A percentile compares a stretch with the other conserved stretches of the same genome.
Evolutionary conservation across 2,113 vertebrate species (phyloP).

Genomic region (Chaetops frenatus): DNA sequence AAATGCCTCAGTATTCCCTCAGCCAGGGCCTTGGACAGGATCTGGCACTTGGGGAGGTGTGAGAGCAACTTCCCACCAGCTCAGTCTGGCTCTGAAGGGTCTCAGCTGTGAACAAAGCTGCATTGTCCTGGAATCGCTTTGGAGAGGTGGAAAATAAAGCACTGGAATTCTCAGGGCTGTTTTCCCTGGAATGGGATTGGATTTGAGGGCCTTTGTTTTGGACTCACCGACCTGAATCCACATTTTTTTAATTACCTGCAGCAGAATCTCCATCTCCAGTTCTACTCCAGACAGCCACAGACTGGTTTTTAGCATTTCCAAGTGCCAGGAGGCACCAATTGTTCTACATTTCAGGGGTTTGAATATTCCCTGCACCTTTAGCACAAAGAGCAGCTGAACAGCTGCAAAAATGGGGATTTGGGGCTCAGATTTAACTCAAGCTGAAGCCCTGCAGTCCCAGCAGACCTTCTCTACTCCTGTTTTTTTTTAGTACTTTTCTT

Average conservation of each 20-base stretch:
- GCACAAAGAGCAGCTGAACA: not conserved
- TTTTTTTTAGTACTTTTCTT: not conserved
- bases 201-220: not conserved
- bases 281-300: not conserved
- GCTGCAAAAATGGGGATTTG: not conserved
- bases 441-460: not conserved
- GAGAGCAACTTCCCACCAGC: not conserved
- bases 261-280: not conserved
- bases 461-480: not conserved
- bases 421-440: not conserved
- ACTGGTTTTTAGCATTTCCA: fast-evolving
- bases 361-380: not conserved
- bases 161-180: not conserved
- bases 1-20: not conserved
- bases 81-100: not conserved
- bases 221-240: not conserved
- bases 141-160: not conserved
- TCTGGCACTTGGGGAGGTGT: not conserved
- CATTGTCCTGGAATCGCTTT: not conserved
- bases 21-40: not conserved
- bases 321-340: not conserved
- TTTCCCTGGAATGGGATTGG: not conserved
- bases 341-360: not conserved
- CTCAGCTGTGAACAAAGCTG: not conserved
- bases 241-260: not conserved